A percentile compares a stretch with the other conserved stretches of the same genome.
These are phyloP conservation scores for Pseudococcus viburni DNA, from an alignment of 2,888 invertebrate genomes.

Conservation along the genomic window DNA sequence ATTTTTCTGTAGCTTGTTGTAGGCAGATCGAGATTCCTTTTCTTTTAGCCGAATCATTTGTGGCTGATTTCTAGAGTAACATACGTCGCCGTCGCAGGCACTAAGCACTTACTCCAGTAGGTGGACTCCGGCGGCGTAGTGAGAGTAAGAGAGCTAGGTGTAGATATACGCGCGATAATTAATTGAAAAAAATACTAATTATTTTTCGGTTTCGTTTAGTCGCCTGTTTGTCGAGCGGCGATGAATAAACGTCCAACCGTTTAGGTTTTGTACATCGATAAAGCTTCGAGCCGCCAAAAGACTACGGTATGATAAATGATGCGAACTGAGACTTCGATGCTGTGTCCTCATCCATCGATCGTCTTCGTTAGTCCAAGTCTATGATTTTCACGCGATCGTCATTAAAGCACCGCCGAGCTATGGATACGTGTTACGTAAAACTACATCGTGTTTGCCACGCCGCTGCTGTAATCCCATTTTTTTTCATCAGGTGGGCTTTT, in stretches of 20 bases:
- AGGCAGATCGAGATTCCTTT: not conserved
- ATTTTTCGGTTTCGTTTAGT: slow-evolving; percentile 6
- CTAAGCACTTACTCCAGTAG: not conserved
- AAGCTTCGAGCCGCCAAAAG: not conserved
- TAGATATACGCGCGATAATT: slow-evolving; percentile 4
- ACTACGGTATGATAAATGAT: slow-evolving; percentile 35
- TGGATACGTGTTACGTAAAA: slow-evolving; percentile 2
- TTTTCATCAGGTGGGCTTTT: not conserved
- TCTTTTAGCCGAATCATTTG: slow-evolving; percentile 39
- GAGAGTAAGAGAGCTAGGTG: not conserved
- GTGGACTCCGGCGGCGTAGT: not conserved
- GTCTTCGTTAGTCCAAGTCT: not conserved
- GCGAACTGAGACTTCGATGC: not conserved
- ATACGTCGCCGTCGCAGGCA: too few species aligned
- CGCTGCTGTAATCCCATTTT: not conserved
- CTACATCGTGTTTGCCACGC: not conserved
- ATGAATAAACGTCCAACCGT: not conserved
- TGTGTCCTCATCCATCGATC: not conserved
- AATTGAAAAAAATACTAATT: slow-evolving; percentile 49
- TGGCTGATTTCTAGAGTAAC: not conserved
- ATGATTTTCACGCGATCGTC: not conserved
- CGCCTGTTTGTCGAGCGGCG: not conserved
- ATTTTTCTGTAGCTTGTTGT: not conserved
- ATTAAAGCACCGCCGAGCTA: not conserved
- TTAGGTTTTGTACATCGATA: not conserved